Percentiles rank a stretch among this genome's conserved stretches.
Evolutionary conservation across 2,113 vertebrate species (phyloP).

Genomic region (Neodon shergylaensis): DNA sequence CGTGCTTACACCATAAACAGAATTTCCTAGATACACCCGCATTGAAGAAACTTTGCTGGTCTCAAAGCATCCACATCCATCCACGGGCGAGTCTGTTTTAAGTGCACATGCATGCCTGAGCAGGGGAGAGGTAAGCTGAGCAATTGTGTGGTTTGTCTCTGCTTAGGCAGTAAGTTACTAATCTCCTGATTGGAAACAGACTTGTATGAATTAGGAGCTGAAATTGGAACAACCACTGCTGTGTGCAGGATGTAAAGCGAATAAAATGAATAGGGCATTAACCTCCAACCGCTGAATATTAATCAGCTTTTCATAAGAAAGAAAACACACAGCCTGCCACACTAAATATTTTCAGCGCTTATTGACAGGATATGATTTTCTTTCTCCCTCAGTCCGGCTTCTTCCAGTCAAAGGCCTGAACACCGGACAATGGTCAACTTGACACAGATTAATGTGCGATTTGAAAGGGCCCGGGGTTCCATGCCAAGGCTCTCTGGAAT

Average conservation of each 20-base stretch:
- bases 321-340: slow-evolving; percentile 94
- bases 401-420: slow-evolving; percentile 80
- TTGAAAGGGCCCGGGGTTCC: slow-evolving; percentile 49
- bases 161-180: slow-evolving; percentile 89
- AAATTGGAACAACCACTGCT: slow-evolving; percentile 88
- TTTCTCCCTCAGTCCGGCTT: slow-evolving; percentile 81
- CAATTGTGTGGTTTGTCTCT: slow-evolving; percentile 80
- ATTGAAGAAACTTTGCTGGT: neutral
- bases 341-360: slow-evolving; percentile 94
- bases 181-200: slow-evolving; percentile 94
- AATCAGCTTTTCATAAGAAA: slow-evolving; percentile 97
- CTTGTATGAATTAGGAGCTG: slow-evolving; percentile 88
- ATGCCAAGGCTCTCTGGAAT: neutral
- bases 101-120: accelerated
- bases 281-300: slow-evolving; percentile 96
- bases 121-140: slow-evolving; percentile 74
- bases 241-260: slow-evolving; percentile 92
- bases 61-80: neutral
- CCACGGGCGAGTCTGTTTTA: neutral
- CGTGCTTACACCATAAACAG: neutral
- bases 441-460: slow-evolving; percentile 53
- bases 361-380: slow-evolving; percentile 89
- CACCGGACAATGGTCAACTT: slow-evolving; percentile 65
- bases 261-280: slow-evolving; percentile 92
- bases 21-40: neutral